phyloP scores from a whole-genome alignment of 2,888 invertebrate genomes.

The Theristus sp. region DNA sequence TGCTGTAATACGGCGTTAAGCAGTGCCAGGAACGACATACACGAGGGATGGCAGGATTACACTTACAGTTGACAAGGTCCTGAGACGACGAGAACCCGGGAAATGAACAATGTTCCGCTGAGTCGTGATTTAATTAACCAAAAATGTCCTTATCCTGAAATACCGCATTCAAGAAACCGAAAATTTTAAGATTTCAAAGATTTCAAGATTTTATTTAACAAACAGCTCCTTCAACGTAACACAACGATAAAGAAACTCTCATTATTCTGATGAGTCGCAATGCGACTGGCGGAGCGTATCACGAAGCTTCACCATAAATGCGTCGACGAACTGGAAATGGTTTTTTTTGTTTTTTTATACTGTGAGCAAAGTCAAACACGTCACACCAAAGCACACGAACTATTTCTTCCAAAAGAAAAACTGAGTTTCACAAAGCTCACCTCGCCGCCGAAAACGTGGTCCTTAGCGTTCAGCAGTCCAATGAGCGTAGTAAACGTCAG shows the following conservation, averaged over 20 bases:
- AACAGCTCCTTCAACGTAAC: too few species aligned
- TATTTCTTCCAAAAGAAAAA: too few species aligned
- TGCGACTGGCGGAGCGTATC: slow-evolving; percentile 29
- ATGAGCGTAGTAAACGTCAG: slow-evolving; percentile 87
- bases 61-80: slow-evolving; percentile 90
- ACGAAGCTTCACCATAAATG: slow-evolving; percentile 55
- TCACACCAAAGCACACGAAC: background rate
- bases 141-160: too few species aligned
- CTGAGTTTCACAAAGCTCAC: slow-evolving; percentile 17
- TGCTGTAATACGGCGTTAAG: slow-evolving; percentile 77
- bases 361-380: background rate
- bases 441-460: slow-evolving; percentile 92
- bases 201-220: too few species aligned
- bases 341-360: background rate
- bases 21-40: slow-evolving; percentile 73
- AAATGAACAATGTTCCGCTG: too few species aligned
- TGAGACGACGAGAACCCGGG: slow-evolving; percentile 69
- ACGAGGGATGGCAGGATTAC: slow-evolving; percentile 67
- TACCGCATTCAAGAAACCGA: too few species aligned
- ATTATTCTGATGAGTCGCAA: slow-evolving; percentile 26
- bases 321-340: slow-evolving; percentile 21
- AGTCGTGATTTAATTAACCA: too few species aligned
- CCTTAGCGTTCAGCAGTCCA: slow-evolving; percentile 89
- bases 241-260: slow-evolving; percentile 7
- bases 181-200: background rate